Evolutionary conservation across 2,888 invertebrate genomes (phyloP).

Genomic region (Volucella inanis): DNA sequence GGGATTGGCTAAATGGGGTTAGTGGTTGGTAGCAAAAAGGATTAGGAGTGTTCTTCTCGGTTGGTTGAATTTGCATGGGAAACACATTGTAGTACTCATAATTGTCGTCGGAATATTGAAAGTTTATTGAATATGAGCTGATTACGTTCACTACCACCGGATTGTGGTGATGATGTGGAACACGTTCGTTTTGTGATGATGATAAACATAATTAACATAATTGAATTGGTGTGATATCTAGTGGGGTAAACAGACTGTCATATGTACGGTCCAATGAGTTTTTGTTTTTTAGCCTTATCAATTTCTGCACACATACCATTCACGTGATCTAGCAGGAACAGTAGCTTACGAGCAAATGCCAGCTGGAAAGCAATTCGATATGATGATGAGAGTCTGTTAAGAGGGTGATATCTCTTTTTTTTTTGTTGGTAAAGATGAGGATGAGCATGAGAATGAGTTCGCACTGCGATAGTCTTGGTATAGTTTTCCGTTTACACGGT

Average conservation of each 20-base stretch:
- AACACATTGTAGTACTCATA: constrained; percentile 11
- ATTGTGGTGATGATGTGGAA: constrained; percentile 18
- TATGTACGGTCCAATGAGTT: constrained; percentile 28
- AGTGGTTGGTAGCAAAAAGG: not conserved
- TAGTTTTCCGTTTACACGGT: no score
- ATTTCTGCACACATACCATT: no score
- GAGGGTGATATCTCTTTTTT: no score
- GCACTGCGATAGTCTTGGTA: no score
- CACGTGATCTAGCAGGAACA: no score
- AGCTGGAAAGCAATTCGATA: no score
- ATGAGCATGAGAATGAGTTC: no score
- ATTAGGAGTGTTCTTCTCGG: not conserved
- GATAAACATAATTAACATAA: constrained; percentile 65
- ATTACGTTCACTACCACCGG: constrained; percentile 34
- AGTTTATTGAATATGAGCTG: constrained; percentile 48
- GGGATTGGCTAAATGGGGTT: not conserved
- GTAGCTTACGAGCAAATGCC: no score
- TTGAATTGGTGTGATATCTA: constrained; percentile 41
- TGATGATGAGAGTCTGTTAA: no score
- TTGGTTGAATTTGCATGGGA: constrained; percentile 16
- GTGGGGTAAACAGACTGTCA: constrained; percentile 36
- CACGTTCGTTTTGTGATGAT: constrained; percentile 41
- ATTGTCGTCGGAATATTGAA: constrained; percentile 32
- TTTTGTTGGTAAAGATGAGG: no score
- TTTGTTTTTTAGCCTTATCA: not conserved